phyloP scores from a whole-genome alignment of 2,113 vertebrate genomes.

The Epinephelus cyanopodus region DNA sequence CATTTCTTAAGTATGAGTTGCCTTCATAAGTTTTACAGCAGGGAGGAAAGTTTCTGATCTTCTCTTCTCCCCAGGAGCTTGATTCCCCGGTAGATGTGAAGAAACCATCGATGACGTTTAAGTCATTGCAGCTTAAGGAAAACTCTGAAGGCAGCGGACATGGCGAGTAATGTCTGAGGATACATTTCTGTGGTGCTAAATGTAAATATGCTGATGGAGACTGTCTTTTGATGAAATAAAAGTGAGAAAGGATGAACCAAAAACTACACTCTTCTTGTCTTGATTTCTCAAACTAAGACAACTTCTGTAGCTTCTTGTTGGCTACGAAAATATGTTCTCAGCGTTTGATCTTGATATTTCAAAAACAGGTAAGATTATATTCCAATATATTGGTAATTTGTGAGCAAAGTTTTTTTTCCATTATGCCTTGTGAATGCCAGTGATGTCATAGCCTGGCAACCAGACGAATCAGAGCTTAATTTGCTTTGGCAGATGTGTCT shows the following conservation, averaged over 20 bases:
- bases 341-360: neutral
- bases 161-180: neutral
- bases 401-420: neutral
- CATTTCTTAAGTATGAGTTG: too few species aligned
- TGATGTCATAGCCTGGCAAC: neutral
- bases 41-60: neutral
- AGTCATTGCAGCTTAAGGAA: neutral
- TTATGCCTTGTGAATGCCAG: neutral
- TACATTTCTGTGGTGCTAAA: neutral
- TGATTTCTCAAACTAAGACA: neutral
- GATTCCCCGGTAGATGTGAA: slow-evolving; percentile 63
- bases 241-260: neutral
- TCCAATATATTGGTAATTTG: neutral
- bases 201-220: neutral
- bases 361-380: neutral
- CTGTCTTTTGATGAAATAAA: slow-evolving; percentile 30
- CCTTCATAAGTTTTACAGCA: neutral
- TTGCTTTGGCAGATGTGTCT: too few species aligned
- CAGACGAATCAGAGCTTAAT: too few species aligned
- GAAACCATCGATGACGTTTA: slow-evolving; percentile 13
- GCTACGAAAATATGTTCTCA: neutral
- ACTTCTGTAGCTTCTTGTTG: neutral
- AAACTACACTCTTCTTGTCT: neutral
- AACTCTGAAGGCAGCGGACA: neutral
- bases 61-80: slow-evolving; percentile 55